Base-by-base conservation (phyloP, 2,797 vertebrate genomes). In the Bryconaethiops microstoma region DNA sequence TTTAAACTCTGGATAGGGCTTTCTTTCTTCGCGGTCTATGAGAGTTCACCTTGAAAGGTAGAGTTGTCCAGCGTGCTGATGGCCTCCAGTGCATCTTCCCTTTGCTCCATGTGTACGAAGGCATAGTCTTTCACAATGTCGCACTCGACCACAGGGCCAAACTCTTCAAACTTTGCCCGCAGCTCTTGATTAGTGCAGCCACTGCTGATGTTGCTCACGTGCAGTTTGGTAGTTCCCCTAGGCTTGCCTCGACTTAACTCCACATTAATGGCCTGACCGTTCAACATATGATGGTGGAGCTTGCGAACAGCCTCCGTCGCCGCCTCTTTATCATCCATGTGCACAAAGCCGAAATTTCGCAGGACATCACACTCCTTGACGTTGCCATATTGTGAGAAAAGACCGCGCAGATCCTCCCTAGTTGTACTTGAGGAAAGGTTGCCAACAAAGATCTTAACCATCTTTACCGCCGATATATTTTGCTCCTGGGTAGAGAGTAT, bases 81-180 rank as follows among this genome's bases (percentile, higher is more conserved):
- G 92, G 96, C 97, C 90, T 98, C 97, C 89, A 98, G 94, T 1
- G 97, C 97, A 21, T 98, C 97, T 83, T 98, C 97, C 59, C 96
- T 95, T 60, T 96, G 90, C 87, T 98, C 97, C 97, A 99, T 98
- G 92, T 99, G 97, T 82, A 99, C 97, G 80, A 98, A 98, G 67
- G 97, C 97, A 83, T 97, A 98, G 90, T 99, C 97, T 92, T 97
- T 99, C 16, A 99, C 97, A 86, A 99, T 98, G 92, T 99, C 97
- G 35, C 97, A 99, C 89, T 99, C 97, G 42, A 97, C 90, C 81
- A 99, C 97, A 0, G 94, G 82, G 8, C 97, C 97, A 21, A 93
- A 97, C 89, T 98, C 96, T 87, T 99, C 97, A 72, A 99, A 99
- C 87, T 95, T 96, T 90, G 96, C 94, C 7, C 97, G 91, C 78